These are phyloP conservation scores for Adelognathus sp. DNA, from an alignment of 2,888 invertebrate genomes.

Conservation along the genomic window DNA sequence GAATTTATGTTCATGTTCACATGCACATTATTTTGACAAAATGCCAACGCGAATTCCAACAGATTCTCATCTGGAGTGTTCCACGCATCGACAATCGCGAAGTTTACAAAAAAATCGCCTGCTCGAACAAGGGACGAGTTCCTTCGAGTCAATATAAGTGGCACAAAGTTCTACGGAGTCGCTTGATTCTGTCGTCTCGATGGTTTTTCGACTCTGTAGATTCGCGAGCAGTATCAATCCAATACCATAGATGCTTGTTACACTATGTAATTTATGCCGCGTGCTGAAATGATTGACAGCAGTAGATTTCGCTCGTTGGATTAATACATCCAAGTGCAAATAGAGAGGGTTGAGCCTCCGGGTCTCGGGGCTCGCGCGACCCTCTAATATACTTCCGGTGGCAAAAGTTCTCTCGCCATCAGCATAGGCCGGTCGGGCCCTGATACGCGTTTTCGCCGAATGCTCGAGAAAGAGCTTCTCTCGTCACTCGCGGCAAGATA, in stretches of 20 bases:
- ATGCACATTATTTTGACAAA: too few species aligned
- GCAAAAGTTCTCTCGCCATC: constrained; percentile 39
- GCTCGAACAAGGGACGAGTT: too few species aligned
- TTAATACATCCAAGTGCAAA: neutral
- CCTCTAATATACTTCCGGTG: constrained; percentile 51
- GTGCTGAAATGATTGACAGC: constrained; percentile 11
- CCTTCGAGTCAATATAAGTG: too few species aligned
- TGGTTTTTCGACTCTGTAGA: neutral
- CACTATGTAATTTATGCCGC: neutral
- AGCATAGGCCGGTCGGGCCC: constrained; percentile 3
- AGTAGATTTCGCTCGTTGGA: constrained; percentile 1
- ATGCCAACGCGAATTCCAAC: too few species aligned
- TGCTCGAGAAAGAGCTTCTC: constrained; percentile 25
- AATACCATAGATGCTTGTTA: neutral
- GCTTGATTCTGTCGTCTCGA: too few species aligned
- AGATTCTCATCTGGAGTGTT: too few species aligned
- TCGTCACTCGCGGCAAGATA: constrained; percentile 38
- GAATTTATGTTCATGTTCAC: too few species aligned
- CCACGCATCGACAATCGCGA: too few species aligned
- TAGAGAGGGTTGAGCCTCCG: constrained; percentile 18
- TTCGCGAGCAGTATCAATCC: neutral
- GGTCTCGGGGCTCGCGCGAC: constrained; percentile 23
- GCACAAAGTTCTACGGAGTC: too few species aligned
- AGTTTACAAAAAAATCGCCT: too few species aligned
- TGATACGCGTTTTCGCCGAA: constrained; percentile 13